phyloP scores from a whole-genome alignment of 2,113 vertebrate species.

The Motacilla alba region DNA sequence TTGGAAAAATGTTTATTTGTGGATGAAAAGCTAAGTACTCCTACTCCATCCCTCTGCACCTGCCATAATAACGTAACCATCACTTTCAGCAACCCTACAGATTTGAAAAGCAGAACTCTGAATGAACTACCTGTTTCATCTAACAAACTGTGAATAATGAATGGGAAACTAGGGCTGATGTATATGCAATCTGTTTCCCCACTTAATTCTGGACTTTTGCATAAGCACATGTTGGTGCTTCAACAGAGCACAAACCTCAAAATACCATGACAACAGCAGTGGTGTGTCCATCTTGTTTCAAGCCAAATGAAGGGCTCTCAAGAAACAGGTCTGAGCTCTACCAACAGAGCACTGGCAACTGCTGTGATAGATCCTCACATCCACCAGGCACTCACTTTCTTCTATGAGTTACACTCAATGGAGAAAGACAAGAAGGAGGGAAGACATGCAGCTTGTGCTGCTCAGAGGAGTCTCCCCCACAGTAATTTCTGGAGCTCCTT shows the following conservation, averaged over 20 bases:
- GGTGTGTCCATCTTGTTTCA: neutral
- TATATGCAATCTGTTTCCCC: neutral
- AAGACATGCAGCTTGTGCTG: neutral
- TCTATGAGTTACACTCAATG: neutral
- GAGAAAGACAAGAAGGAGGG: neutral
- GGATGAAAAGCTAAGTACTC: neutral
- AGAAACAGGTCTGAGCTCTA: neutral
- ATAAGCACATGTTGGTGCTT: neutral
- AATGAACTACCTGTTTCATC: neutral
- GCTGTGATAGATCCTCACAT: neutral
- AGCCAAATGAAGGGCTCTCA: fast-evolving
- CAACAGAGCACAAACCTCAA: fast-evolving
- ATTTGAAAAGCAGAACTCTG: neutral
- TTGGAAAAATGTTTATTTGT: neutral
- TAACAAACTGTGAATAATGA: neutral
- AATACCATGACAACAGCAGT: fast-evolving
- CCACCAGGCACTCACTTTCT: neutral
- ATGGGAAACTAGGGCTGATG: neutral
- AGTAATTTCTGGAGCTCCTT: neutral
- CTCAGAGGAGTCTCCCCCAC: neutral
- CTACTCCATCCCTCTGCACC: neutral
- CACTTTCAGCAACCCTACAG: neutral
- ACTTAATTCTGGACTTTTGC: neutral
- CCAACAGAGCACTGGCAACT: neutral
- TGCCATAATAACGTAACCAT: neutral